Conservation (phyloP, 2,797 vertebrate species). For the Chrysolophus pictus region DNA sequence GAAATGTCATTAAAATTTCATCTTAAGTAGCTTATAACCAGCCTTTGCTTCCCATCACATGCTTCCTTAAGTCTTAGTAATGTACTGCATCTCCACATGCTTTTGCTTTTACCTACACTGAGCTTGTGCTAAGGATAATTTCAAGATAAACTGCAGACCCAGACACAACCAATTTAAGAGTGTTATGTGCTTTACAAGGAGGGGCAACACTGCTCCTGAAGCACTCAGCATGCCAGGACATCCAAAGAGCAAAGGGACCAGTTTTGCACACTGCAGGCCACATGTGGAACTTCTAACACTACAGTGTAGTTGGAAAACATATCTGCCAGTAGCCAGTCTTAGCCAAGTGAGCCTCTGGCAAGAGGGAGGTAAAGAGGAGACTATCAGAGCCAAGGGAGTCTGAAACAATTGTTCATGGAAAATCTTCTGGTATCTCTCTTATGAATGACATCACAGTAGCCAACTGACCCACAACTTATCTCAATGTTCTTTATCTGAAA, state of each 20-base stretch:
- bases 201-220: neutral
- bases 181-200: neutral
- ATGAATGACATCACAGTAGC: neutral
- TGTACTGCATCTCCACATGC: accelerated
- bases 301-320: conserved; percentile 28
- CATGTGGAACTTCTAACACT: neutral
- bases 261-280: neutral
- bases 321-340: conserved; percentile 12
- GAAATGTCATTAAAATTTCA: neutral
- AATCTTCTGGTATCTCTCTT: conserved; percentile 37
- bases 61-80: neutral
- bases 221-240: neutral
- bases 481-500: conserved; percentile 39
- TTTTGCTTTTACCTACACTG: neutral
- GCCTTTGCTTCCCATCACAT: neutral
- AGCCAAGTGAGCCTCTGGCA: conserved; percentile 47
- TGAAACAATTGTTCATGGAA: conserved; percentile 31
- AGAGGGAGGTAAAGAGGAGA: neutral
- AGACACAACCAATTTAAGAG: neutral
- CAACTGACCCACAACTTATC: neutral
- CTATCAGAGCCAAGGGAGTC: conserved; percentile 11
- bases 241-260: neutral
- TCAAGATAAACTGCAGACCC: neutral
- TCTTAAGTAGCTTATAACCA: neutral
- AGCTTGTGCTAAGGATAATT: neutral